Conservation (phyloP, 1,140 invertebrate genomes). For the Drosophila pandora region DNA sequence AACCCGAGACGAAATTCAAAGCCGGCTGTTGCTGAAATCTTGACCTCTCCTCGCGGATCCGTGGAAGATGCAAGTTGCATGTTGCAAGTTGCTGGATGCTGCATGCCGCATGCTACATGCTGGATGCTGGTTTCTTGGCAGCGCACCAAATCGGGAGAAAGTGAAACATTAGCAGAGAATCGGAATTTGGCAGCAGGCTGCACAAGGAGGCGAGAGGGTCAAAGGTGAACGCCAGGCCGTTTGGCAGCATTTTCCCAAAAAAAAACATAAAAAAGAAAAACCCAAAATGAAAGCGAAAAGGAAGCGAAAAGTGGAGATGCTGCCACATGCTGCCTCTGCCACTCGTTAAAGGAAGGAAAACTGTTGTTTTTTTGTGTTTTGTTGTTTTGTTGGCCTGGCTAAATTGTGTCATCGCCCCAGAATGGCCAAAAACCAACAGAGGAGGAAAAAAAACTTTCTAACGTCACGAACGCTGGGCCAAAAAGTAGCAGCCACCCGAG, state of each 20-base stretch:
- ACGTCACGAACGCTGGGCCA: constrained; percentile 38
- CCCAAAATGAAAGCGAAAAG: constrained; percentile 48
- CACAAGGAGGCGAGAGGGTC: constrained; percentile 12
- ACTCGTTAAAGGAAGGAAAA: constrained; percentile 36
- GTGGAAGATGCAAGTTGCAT: background rate
- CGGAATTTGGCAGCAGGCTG: constrained; percentile 29
- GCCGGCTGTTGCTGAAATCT: constrained; percentile 66
- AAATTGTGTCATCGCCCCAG: constrained; percentile 55
- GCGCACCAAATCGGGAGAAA: constrained; percentile 75
- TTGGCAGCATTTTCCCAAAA: constrained; percentile 24
- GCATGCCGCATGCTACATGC: constrained; percentile 4
- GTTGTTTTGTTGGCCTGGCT: constrained; percentile 22
- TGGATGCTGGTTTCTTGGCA: constrained; percentile 42
- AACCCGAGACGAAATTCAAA: constrained; percentile 9
- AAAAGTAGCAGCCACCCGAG: background rate
- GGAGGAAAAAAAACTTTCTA: constrained; percentile 36
- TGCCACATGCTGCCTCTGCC: constrained; percentile 38
- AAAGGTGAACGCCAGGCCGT: constrained; percentile 49
- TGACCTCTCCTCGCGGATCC: constrained; percentile 54
- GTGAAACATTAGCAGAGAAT: constrained; percentile 59
- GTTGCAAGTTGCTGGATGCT: constrained; percentile 1
- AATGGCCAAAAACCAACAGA: constrained; percentile 25
- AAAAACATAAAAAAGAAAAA: background rate
- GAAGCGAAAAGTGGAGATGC: constrained; percentile 27
- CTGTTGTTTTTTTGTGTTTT: constrained; percentile 2